These are phyloP conservation scores for Gracilinanus agilis DNA, from an alignment of 2,113 vertebrate species.

Conservation along the genomic window DNA sequence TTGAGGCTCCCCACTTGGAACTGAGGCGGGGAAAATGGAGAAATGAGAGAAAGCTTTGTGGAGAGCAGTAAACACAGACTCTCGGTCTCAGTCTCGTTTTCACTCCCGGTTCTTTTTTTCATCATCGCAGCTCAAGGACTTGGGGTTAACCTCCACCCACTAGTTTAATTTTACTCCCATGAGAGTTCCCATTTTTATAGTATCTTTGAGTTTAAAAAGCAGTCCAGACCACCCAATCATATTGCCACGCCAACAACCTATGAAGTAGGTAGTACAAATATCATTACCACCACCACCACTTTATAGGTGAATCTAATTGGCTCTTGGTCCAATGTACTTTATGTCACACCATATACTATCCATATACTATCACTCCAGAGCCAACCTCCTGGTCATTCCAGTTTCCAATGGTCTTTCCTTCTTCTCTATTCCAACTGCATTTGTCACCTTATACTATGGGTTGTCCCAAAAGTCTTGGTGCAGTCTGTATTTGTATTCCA, in stretches of 20 bases:
- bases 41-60: background rate
- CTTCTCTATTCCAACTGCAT: background rate
- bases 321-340: background rate
- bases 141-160: background rate
- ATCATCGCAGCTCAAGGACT: background rate
- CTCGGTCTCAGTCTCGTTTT: background rate
- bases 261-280: no score
- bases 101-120: background rate
- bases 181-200: background rate
- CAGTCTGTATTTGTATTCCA: background rate
- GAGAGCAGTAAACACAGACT: background rate
- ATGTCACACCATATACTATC: background rate
- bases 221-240: background rate
- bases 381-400: background rate
- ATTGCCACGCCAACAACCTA: background rate
- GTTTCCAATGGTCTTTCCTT: background rate
- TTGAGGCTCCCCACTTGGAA: background rate
- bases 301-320: background rate
- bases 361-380: background rate
- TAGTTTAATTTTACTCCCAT: background rate
- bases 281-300: background rate
- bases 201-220: no score
- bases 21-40: slow-evolving; percentile 18
- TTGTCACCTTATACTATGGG: background rate
- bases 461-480: background rate